phyloP scores from a whole-genome alignment of 2,888 invertebrate species.

The Glomeris marginata region DNA sequence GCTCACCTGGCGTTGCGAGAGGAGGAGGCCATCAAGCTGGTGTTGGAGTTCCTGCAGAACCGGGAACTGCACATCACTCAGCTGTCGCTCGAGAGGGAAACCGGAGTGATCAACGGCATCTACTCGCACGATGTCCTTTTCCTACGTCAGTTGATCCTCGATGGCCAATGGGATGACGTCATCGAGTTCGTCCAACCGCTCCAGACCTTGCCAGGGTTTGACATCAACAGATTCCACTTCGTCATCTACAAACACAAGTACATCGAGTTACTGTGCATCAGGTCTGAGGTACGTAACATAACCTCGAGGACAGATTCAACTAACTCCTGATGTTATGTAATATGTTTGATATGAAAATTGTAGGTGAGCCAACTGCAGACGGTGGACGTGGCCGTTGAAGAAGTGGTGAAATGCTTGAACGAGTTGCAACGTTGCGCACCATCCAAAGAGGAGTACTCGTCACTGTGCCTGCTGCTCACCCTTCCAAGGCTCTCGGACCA shows the following conservation, averaged over 20 bases:
- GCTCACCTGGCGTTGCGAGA: constrained; percentile 70
- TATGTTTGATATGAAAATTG: no score
- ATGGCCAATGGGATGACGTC: constrained; percentile 97
- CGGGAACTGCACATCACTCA: constrained; percentile 78
- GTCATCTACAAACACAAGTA: constrained; percentile 82
- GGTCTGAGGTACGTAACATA: constrained; percentile 55
- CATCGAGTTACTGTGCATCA: constrained; percentile 81
- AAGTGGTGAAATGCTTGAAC: constrained; percentile 79
- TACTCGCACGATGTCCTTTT: constrained; percentile 90
- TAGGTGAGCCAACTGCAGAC: constrained; percentile 38
- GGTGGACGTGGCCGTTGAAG: constrained; percentile 83
- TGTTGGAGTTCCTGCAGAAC: constrained; percentile 72
- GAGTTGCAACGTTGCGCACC: constrained; percentile 79
- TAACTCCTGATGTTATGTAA: no score
- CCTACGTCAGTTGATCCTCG: constrained; percentile 80
- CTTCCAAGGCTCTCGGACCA: constrained; percentile 85
- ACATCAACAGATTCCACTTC: constrained; percentile 69
- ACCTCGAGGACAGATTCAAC: no score
- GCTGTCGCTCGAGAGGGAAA: constrained; percentile 80
- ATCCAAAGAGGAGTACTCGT: constrained; percentile 85
- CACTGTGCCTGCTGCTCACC: constrained; percentile 75
- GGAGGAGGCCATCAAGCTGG: constrained; percentile 72
- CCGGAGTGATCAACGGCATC: constrained; percentile 83
- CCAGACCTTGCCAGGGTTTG: constrained; percentile 53
- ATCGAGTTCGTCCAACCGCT: constrained; percentile 90